A percentile compares a stretch with the other conserved stretches of the same genome.
Conservation (phyloP, 2,113 vertebrate species). For the Corynorhinus townsendii region DNA sequence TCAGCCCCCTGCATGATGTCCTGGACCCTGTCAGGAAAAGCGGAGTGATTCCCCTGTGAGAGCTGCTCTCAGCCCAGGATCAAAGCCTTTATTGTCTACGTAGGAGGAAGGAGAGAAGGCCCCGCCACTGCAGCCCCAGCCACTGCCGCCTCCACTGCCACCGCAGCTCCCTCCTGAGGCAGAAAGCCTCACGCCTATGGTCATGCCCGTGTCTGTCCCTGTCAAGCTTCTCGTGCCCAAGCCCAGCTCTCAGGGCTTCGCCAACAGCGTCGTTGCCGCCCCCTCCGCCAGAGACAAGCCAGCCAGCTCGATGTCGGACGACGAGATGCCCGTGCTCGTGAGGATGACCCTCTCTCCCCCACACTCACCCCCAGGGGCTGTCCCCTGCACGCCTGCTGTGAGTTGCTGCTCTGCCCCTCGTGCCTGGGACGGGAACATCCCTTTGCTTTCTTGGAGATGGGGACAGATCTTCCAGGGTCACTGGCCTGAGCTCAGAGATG, state of each 20-base stretch:
- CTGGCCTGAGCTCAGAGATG: not conserved
- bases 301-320: conserved; percentile 84
- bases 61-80: conserved; percentile 72
- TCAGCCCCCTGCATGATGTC: not conserved
- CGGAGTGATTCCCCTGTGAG: not conserved
- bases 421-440: conserved; percentile 76
- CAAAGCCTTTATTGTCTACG: conserved; percentile 88
- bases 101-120: conserved; percentile 88
- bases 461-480: not conserved
- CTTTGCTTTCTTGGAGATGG: conserved; percentile 79
- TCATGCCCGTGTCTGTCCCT: conserved; percentile 93
- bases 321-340: conserved; percentile 88
- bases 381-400: conserved; percentile 85
- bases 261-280: conserved; percentile 74
- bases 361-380: conserved; percentile 82
- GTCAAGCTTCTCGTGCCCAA: conserved; percentile 86
- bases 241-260: conserved; percentile 82
- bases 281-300: conserved; percentile 83
- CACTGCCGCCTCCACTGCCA: conserved; percentile 74
- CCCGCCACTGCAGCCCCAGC: conserved; percentile 75
- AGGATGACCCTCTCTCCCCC: conserved; percentile 87
- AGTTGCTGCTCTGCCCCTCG: conserved; percentile 82
- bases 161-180: conserved; percentile 81
- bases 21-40: conserved; percentile 12
- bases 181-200: conserved; percentile 84